Evolutionary conservation across 2,113 vertebrate species (phyloP).

Genomic region (Megatriorchis doriae): DNA sequence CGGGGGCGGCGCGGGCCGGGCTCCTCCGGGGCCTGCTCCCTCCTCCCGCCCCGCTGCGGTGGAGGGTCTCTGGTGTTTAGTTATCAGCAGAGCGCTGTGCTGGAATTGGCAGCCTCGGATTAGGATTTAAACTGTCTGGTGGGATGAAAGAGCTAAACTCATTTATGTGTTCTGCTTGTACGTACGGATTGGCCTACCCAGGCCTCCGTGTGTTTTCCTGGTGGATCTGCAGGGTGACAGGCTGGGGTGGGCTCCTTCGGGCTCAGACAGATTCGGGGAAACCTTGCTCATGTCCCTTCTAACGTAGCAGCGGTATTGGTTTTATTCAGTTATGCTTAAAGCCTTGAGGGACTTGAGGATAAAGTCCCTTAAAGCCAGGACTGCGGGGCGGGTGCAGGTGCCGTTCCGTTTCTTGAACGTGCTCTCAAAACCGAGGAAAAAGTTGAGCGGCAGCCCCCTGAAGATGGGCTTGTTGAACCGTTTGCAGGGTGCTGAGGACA

Average conservation of each 20-base stretch:
- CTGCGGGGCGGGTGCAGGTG: rapidly evolving
- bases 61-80: neutral
- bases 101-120: neutral
- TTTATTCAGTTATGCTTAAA: neutral
- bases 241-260: rapidly evolving
- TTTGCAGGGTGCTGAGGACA: too few species aligned
- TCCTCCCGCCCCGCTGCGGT: neutral
- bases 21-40: too few species aligned
- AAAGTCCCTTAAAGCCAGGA: neutral
- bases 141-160: neutral
- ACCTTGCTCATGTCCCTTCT: rapidly evolving
- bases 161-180: neutral
- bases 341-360: neutral
- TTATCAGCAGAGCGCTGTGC: neutral
- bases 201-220: rapidly evolving
- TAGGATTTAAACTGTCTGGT: neutral
- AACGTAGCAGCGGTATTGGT: rapidly evolving
- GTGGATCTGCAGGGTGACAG: neutral
- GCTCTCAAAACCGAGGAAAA: neutral
- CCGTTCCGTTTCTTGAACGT: rapidly evolving
- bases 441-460: neutral
- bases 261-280: neutral
- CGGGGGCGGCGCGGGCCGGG: neutral
- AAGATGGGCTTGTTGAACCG: neutral
- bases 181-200: neutral